Conservation (phyloP, 2,113 vertebrate species). For the Narcine bancroftii region DNA sequence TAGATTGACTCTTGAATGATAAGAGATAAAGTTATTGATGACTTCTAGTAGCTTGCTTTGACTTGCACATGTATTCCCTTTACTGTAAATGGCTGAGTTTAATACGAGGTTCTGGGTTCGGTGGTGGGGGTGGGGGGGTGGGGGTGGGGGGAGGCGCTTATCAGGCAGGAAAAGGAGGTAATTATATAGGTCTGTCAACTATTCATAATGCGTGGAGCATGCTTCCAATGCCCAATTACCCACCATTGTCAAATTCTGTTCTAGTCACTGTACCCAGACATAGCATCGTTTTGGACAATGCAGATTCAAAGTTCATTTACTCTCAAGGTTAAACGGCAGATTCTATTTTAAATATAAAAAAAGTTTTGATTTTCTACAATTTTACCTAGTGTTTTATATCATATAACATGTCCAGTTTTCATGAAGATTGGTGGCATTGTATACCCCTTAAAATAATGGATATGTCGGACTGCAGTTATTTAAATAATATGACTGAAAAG, state of each 20-base stretch:
- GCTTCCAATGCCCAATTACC: too few species aligned
- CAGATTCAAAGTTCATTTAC: too few species aligned
- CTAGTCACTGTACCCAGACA: too few species aligned
- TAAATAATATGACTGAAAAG: too few species aligned
- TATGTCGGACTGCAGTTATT: background rate
- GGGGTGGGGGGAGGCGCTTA: too few species aligned
- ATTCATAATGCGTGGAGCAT: background rate
- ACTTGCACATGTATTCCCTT: background rate
- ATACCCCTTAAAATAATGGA: background rate
- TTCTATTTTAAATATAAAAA: background rate
- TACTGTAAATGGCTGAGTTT: background rate
- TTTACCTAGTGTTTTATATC: background rate
- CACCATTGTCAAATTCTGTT: too few species aligned
- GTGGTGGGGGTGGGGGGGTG: too few species aligned
- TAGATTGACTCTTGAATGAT: background rate
- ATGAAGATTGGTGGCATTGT: background rate
- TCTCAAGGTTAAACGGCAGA: too few species aligned
- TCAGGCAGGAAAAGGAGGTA: background rate
- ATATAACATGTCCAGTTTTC: background rate
- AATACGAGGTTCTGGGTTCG: too few species aligned
- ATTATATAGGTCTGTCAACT: background rate
- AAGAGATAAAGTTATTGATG: background rate
- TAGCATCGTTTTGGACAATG: too few species aligned
- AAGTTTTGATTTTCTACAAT: background rate
- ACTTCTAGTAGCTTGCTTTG: background rate